Conservation (phyloP, 2,113 vertebrate genomes). For the Eubucco bourcierii region DNA sequence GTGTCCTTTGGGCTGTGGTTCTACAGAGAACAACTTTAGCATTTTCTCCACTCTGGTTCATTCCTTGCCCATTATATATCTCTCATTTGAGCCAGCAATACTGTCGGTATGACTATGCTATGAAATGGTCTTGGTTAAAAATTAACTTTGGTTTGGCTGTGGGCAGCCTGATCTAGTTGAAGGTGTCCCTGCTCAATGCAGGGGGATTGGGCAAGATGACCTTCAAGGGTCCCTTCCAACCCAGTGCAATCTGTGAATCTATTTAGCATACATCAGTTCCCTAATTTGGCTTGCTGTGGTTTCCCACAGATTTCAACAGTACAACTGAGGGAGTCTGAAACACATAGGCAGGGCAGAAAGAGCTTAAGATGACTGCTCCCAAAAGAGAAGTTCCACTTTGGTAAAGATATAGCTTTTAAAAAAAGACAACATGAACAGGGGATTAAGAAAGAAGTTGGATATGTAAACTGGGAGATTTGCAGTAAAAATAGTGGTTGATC, state of each 20-base stretch:
- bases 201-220: too few relatives aligned
- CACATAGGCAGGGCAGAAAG: background rate
- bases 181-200: too few relatives aligned
- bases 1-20: background rate
- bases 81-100: background rate
- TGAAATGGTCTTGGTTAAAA: background rate
- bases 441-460: background rate
- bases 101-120: background rate
- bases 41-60: background rate
- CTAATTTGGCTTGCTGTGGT: background rate
- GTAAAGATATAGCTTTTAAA: background rate
- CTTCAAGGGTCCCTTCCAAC: too few relatives aligned
- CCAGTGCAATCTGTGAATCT: too few relatives aligned
- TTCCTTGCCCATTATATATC: background rate
- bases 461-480: background rate
- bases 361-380: background rate
- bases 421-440: background rate
- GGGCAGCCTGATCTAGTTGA: too few relatives aligned
- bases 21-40: background rate
- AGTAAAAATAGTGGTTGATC: background rate
- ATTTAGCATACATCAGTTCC: background rate
- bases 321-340: background rate
- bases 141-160: background rate
- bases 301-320: background rate
- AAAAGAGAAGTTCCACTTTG: background rate